A percentile compares a stretch with the other conserved stretches of the same genome.
Evolutionary conservation across 2,888 invertebrate species (phyloP).

Genomic region (Sepiola atlantica): DNA sequence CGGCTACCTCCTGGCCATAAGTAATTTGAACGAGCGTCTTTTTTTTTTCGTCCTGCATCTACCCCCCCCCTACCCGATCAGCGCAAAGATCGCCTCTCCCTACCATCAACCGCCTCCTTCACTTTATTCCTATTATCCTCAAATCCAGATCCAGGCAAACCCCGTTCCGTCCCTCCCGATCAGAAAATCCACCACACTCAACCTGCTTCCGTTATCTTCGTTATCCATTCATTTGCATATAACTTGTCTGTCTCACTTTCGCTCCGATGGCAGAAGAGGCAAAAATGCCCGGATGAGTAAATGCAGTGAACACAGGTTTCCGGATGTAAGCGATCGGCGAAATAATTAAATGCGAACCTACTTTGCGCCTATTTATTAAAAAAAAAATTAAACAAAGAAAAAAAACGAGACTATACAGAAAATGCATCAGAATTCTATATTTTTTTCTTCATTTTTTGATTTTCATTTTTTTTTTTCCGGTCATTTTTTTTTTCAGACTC

Average conservation of each 20-base stretch:
- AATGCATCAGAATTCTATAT: not conserved
- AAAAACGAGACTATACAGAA: not conserved
- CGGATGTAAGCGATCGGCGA: not conserved
- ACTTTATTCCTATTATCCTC: not conserved
- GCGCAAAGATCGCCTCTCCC: not conserved
- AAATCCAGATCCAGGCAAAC: not conserved
- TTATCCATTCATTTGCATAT: not conserved
- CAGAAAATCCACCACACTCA: not conserved
- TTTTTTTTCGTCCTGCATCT: not conserved
- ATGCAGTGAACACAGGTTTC: not conserved
- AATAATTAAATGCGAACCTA: slow-evolving; percentile 15
- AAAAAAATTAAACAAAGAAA: no score
- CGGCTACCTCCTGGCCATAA: not conserved
- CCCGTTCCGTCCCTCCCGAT: not conserved
- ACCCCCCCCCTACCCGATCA: not conserved
- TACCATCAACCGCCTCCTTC: not conserved
- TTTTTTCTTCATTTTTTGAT: not conserved
- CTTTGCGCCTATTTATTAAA: not conserved
- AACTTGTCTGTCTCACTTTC: slow-evolving; percentile 32
- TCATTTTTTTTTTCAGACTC: not conserved
- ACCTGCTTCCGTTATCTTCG: not conserved
- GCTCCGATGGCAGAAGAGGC: not conserved
- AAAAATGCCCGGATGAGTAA: slow-evolving; percentile 18
- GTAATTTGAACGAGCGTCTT: not conserved
- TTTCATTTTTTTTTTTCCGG: not conserved